Evolutionary conservation across 2,797 vertebrate species (phyloP).

Genomic region (Neopelma chrysocephalum): DNA sequence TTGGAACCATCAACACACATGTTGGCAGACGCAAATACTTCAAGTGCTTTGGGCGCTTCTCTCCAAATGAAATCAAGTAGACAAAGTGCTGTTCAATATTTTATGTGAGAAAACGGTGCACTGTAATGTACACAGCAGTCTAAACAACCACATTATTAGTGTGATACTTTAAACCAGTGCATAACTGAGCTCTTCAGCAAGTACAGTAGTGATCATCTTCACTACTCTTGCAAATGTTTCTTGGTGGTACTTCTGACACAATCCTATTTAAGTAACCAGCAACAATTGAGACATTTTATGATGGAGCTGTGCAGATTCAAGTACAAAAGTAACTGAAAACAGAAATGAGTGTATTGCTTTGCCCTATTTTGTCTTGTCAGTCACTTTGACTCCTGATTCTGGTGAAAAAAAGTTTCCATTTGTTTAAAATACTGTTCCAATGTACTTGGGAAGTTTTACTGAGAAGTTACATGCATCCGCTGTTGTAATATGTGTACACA

Average conservation of each 20-base stretch:
- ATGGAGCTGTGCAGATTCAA: neutral
- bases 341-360: neutral
- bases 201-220: neutral
- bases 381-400: neutral
- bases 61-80: neutral
- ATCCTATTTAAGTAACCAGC: neutral
- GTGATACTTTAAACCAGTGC: neutral
- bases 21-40: neutral
- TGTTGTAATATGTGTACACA: constrained; percentile 29
- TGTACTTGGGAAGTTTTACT: neutral
- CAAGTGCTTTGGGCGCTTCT: neutral
- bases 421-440: neutral
- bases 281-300: neutral
- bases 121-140: neutral
- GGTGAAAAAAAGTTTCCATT: neutral
- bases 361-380: neutral
- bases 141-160: neutral
- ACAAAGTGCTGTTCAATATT: neutral
- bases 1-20: neutral
- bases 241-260: neutral
- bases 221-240: neutral
- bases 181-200: neutral
- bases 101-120: neutral
- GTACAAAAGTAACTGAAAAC: neutral
- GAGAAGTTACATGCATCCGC: neutral